Evolutionary conservation across 2,113 vertebrate species (phyloP), one percentile per base, ranked within the genome.

Genomic region (Passerina amoena): DNA sequence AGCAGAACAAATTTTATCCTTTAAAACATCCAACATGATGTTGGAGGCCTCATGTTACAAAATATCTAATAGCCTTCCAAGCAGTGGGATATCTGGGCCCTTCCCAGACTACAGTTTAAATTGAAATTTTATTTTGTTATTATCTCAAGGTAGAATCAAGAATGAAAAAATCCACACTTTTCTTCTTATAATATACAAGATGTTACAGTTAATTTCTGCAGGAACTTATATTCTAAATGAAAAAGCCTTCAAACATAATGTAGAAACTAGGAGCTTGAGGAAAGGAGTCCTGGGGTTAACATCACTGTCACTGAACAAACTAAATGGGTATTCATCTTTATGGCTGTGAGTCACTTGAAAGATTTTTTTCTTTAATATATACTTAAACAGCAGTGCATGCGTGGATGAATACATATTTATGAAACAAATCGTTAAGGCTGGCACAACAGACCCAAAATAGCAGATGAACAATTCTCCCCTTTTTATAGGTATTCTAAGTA

Each of bases 311-410:
- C 5, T 64, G 45, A 59, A 12, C 17, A 54, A 56, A 22, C 47
- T 64, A 86, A 82, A 54, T 35, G 5, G 3, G 15, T 85, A 27
- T 75, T 90, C 15, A n/a, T 27, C 28, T 83, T 82, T 28, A 69
- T 16, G 22, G 10, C 22, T 76, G 7, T 8, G 10, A 88, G n/a
- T 73, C 22, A 40, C 8, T 6, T 61, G 16, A 66, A 80, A 65
- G 11, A 44, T 51, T 63, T 78, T 45, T 50, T 70, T 11, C 35
- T 90, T 77, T 83, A 50, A 70, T 35, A 65, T 18, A 14, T 23
- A 31, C 22, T 77, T 77, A 57, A 33, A 48, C 8, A 68, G 3
- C 25, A 66, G 18, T 33, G 22, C 0, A 3, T 24, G 6, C 1
- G 1, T 61, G 20, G 5, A 31, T 38, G 20, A 78, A 37, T 35